Percentiles rank a stretch among this genome's conserved stretches.
Evolutionary conservation across 2,888 invertebrate genomes (phyloP).

Genomic region (Lydus trimaculatus): DNA sequence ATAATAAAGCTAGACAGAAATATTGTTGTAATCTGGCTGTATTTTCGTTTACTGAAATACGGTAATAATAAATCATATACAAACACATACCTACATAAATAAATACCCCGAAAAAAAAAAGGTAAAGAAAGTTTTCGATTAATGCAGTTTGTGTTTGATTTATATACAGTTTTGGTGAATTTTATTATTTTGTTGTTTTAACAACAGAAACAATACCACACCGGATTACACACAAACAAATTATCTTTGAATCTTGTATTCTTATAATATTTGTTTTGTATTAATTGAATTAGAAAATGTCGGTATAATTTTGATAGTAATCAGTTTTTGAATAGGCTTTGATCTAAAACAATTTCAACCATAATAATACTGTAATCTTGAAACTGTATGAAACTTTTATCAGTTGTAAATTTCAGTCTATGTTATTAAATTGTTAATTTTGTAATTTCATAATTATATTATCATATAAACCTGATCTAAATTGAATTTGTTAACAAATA

Average conservation of each 20-base stretch:
- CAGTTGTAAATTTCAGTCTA: slow-evolving; percentile 21
- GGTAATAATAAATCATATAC: slow-evolving; percentile 1
- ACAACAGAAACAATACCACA: neutral
- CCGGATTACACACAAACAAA: neutral
- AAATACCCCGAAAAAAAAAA: neutral
- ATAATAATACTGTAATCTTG: neutral
- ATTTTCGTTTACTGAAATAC: neutral
- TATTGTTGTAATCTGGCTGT: slow-evolving; percentile 1
- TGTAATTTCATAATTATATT: slow-evolving; percentile 27
- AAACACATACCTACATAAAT: neutral
- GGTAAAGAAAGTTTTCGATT: slow-evolving; percentile 1
- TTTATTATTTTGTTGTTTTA: neutral
- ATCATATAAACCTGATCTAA: slow-evolving; percentile 26
- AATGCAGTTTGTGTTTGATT: neutral
- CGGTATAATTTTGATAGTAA: neutral
- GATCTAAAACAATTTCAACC: neutral
- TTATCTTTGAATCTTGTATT: neutral
- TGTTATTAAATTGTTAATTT: slow-evolving; percentile 26
- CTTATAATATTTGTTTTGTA: no score
- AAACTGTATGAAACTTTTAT: neutral
- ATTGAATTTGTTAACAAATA: slow-evolving; percentile 8
- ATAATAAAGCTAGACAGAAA: neutral
- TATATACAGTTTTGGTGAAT: neutral
- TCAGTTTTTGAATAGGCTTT: neutral
- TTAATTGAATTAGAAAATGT: neutral